Conservation (phyloP, 2,888 invertebrate species). For the Sphaerophoria taeniata region DNA sequence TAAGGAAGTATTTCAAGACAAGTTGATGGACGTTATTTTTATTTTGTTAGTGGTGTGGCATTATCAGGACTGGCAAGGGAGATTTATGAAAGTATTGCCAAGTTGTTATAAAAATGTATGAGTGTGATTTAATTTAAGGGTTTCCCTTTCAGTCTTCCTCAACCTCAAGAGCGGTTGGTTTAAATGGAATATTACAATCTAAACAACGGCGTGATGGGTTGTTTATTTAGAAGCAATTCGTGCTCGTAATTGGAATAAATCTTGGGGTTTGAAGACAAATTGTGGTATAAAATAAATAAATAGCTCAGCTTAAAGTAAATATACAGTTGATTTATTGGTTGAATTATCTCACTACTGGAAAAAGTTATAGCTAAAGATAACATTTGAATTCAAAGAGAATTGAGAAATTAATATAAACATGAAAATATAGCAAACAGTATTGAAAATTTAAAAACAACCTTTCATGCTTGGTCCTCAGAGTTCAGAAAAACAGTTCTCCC, state of each 20-base stretch:
- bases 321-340: not conserved
- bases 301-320: not conserved
- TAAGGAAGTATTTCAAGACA: constrained; percentile 38
- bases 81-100: constrained; percentile 41
- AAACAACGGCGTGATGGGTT: not conserved
- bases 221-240: not conserved
- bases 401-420: too few relatives aligned
- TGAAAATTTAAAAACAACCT: too few relatives aligned
- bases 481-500: too few relatives aligned
- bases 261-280: not conserved
- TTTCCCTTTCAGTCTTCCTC: not conserved
- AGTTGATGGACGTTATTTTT: constrained; percentile 43
- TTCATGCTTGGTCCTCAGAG: too few relatives aligned
- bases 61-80: constrained; percentile 1
- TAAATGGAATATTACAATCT: not conserved
- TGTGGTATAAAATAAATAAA: not conserved
- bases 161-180: not conserved
- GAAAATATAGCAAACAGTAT: too few relatives aligned
- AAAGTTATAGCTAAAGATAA: too few relatives aligned
- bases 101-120: constrained; percentile 40
- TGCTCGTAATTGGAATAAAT: not conserved
- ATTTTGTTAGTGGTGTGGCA: not conserved
- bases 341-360: not conserved
- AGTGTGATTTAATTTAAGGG: constrained; percentile 26
- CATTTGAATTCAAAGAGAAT: too few relatives aligned